Conservation (phyloP, 2,888 invertebrate species). For the Xanthorhoe designata region DNA sequence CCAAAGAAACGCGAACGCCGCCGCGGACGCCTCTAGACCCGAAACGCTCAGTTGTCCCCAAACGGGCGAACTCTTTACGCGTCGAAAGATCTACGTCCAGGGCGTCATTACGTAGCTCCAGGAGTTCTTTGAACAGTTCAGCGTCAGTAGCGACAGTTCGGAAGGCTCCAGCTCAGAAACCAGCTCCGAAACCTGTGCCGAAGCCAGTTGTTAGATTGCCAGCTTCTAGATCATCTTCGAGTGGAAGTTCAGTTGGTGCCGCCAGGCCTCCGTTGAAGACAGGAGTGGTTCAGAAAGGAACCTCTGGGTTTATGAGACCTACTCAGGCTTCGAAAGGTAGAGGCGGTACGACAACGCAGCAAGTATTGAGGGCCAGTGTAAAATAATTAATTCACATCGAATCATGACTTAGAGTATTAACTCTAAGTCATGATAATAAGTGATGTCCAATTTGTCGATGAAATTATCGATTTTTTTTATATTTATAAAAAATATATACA, state of each 20-base stretch:
- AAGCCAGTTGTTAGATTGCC: constrained; percentile 70
- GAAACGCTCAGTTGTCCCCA: constrained; percentile 62
- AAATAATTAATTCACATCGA: constrained; percentile 54
- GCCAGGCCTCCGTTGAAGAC: constrained; percentile 75
- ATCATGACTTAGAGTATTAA: not conserved
- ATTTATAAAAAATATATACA: not conserved
- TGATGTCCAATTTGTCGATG: constrained; percentile 15
- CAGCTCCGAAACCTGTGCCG: constrained; percentile 80
- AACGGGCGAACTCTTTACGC: constrained; percentile 78
- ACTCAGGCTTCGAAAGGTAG: constrained; percentile 94
- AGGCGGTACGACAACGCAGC: constrained; percentile 64
- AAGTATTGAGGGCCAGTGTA: constrained; percentile 64
- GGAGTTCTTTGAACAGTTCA: constrained; percentile 93
- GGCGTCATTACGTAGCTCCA: constrained; percentile 92
- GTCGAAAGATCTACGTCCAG: constrained; percentile 92
- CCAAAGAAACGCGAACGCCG: constrained; percentile 78
- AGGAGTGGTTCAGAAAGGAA: constrained; percentile 55
- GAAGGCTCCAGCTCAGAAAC: constrained; percentile 85
- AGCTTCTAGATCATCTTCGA: constrained; percentile 79
- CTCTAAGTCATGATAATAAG: too few species aligned
- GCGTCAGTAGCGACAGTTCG: constrained; percentile 92
- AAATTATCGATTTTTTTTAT: constrained; percentile 3
- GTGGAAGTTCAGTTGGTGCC: constrained; percentile 81
- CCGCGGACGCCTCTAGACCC: constrained; percentile 67
- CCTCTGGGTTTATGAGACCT: constrained; percentile 93